Percentiles rank a stretch among this genome's conserved stretches.
These are phyloP conservation scores for Clepsis dumicolana DNA, from an alignment of 2,888 invertebrate genomes.

Conservation along the genomic window DNA sequence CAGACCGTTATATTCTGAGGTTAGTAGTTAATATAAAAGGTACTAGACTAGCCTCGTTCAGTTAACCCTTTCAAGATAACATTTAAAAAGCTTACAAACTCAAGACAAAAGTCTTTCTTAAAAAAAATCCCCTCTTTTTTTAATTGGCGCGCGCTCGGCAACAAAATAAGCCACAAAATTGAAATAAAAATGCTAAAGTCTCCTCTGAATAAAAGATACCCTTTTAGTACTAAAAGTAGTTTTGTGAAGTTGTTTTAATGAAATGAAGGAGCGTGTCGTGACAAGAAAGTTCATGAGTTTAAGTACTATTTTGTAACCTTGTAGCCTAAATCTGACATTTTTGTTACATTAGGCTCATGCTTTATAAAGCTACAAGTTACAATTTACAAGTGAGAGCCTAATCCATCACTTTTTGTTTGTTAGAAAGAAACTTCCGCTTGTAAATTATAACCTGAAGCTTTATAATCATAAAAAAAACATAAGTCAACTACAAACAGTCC, in stretches of 20 bases:
- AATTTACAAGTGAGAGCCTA: no score
- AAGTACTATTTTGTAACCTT: no score
- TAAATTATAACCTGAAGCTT: no score
- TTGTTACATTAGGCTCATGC: no score
- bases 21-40: no score
- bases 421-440: no score
- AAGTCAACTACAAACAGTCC: no score
- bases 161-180: constrained; percentile 37
- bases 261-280: neutral
- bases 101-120: constrained; percentile 30
- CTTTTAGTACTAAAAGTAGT: constrained; percentile 8
- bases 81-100: constrained; percentile 30
- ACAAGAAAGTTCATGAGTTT: neutral
- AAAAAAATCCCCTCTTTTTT: constrained; percentile 23
- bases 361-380: no score
- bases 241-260: neutral
- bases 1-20: no score
- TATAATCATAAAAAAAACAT: no score
- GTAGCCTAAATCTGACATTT: no score
- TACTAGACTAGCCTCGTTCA: neutral
- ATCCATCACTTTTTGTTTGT: no score
- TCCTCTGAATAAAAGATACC: neutral
- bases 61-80: neutral
- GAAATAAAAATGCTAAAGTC: constrained; percentile 35
- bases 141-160: constrained; percentile 31